Base-by-base conservation (phyloP, 2,888 invertebrate genomes). In the Hyposoter didymator region DNA sequence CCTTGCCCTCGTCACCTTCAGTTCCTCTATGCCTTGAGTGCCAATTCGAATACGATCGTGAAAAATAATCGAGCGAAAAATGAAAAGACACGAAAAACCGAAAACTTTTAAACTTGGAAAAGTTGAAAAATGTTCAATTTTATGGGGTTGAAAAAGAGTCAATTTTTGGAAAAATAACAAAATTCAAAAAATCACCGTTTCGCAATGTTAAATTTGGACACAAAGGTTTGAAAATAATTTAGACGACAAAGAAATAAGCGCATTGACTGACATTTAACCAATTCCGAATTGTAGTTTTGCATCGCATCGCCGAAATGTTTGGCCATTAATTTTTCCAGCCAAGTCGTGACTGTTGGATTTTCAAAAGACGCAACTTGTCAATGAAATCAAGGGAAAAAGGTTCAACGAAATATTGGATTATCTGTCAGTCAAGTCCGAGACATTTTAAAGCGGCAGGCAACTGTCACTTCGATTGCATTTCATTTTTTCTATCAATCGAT, bases 241-340 rank as follows among this genome's bases (percentile, higher is more conserved):
- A 49, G n/a, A 14, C 28, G 59, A 28, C 7, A 5, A 22, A 55
- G 12, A 10, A 55, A 55, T 47, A 74, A 55, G 75, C 74, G 4
- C 1, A 47, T 84, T 84, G 80, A 90, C 90, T 35, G 72, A 91
- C 91, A 90, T 88, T 89, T 89, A 17, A 90, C 87, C 45, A 91
- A 87, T 85, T 91, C 91, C 35, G 84, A 84, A 76, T 90, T 91
- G 75, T 89, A 89, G 35, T 88, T 87, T 86, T 91, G 90, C 88
- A 91, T 88, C 52, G 87, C 82, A 75, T 87, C 85, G 43, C 87
- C 90, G 75, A 85, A 82, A 86, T 87, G 22, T 28, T 78, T 78
- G 12, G 83, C 85, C 85, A 85, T 83, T 62, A 73, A 85, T 78
- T 78, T 80, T 0, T 22, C n/a, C 28, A 73, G 28, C n/a, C 12